Evolutionary conservation across 2,888 invertebrate species (phyloP).

Genomic region (Apamea monoglypha): DNA sequence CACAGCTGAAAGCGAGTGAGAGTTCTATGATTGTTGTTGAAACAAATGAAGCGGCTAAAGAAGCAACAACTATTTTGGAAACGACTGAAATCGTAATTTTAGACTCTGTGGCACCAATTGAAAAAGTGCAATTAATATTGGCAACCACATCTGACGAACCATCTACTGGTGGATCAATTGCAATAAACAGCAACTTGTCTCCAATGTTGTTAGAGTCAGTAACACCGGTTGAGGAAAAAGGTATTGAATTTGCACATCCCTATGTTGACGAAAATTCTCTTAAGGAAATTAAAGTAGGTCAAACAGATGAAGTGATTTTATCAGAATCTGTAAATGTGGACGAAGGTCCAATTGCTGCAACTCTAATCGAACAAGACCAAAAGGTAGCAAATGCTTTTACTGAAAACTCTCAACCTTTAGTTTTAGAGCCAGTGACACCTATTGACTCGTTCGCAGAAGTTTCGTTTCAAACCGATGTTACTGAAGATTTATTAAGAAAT

Average conservation of each 20-base stretch:
- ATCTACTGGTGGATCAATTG: not conserved
- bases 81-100: not conserved
- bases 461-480: not conserved
- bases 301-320: constrained; percentile 21
- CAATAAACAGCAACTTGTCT: not conserved
- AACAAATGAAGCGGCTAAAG: not conserved
- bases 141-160: not conserved
- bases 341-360: not conserved
- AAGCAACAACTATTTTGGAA: constrained; percentile 14
- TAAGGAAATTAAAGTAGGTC: not conserved
- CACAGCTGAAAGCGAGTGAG: not conserved
- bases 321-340: constrained; percentile 16
- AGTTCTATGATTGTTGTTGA: not conserved
- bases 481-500: not conserved
- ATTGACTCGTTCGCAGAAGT: not conserved
- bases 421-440: constrained; percentile 10
- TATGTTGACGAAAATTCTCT: not conserved
- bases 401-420: constrained; percentile 14
- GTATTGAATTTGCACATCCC: not conserved
- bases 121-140: not conserved
- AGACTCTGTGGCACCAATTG: constrained; percentile 6
- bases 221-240: constrained; percentile 12
- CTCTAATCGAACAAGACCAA: not conserved
- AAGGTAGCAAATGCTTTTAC: not conserved
- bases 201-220: constrained; percentile 26